These are phyloP conservation scores for Schizothorax lantsangensis DNA, from an alignment of 2,797 vertebrate species.

Conservation along the genomic window DNA sequence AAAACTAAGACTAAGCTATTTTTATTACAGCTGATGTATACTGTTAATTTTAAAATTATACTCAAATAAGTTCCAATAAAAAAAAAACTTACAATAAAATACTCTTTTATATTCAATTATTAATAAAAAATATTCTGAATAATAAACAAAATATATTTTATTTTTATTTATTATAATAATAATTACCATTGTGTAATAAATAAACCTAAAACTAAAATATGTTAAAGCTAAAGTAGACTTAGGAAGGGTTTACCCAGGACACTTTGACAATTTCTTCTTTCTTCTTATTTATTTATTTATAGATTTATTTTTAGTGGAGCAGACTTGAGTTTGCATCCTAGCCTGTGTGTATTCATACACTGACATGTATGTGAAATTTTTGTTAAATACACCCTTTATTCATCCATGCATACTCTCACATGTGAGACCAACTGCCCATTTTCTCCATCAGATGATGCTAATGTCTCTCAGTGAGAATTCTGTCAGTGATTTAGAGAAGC, in stretches of 20 bases:
- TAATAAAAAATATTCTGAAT: not conserved
- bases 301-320: slow-evolving; percentile 49
- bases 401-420: not conserved
- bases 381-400: not conserved
- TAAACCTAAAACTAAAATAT: not conserved
- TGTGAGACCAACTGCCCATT: not conserved
- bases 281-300: too few relatives aligned
- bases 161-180: not conserved
- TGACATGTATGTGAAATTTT: not conserved
- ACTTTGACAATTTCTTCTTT: slow-evolving; percentile 7
- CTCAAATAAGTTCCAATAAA: not conserved
- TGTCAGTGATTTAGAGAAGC: slow-evolving; percentile 26
- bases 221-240: slow-evolving; percentile 29
- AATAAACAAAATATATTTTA: not conserved
- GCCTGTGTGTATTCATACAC: not conserved
- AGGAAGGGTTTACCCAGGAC: slow-evolving; percentile 62
- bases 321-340: slow-evolving; percentile 24
- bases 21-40: not conserved
- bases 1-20: not conserved
- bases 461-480: not conserved
- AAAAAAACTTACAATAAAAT: not conserved
- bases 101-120: not conserved
- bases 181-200: not conserved
- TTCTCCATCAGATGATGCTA: slow-evolving; percentile 2
- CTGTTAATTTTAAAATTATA: not conserved